Evolutionary conservation across 2,888 invertebrate species (phyloP).

Genomic region (Apotomis turbidana): DNA sequence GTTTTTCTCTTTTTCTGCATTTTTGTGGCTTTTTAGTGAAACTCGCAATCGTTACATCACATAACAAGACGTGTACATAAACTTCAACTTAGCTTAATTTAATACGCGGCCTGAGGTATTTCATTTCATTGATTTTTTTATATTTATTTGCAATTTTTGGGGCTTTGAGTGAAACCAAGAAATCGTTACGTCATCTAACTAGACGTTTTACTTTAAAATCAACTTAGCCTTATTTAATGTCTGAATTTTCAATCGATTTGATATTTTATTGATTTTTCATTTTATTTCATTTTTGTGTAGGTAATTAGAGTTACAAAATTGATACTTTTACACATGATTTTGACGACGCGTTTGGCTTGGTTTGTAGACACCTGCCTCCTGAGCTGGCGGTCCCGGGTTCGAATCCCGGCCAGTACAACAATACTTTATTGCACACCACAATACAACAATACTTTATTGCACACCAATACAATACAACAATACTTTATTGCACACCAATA

Average conservation of each 20-base stretch:
- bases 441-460: too few species aligned
- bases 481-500: too few species aligned
- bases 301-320: too few species aligned
- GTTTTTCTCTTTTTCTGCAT: background rate
- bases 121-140: background rate
- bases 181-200: conserved; percentile 42
- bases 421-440: too few species aligned
- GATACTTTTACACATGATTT: too few species aligned
- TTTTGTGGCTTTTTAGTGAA: background rate
- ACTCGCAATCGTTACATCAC: background rate
- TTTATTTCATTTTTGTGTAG: too few species aligned
- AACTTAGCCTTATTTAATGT: conserved; percentile 35
- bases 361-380: too few species aligned
- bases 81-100: conserved; percentile 37
- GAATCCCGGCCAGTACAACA: too few species aligned
- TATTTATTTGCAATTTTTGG: background rate
- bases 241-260: background rate
- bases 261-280: too few species aligned
- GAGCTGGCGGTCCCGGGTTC: too few species aligned
- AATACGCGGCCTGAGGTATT: conserved; percentile 5
- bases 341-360: too few species aligned
- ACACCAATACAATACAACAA: too few species aligned
- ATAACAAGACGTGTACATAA: conserved; percentile 46
- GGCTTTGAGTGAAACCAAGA: background rate
- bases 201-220: conserved; percentile 38